phyloP scores from a whole-genome alignment of 1,140 invertebrate species.

The Helicoverpa armigera region DNA sequence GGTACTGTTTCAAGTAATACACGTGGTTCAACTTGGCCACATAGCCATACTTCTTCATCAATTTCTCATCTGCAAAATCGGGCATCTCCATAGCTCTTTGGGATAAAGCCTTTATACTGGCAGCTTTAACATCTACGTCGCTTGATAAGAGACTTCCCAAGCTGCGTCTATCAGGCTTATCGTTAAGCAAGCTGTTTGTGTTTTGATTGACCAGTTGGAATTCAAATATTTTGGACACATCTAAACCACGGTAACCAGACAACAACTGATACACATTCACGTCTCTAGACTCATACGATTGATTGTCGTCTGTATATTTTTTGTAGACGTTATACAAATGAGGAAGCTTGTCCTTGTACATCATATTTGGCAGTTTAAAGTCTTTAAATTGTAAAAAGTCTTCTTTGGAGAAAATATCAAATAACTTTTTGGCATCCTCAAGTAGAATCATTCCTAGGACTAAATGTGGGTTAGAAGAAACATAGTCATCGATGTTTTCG shows the following conservation, averaged over 20 bases:
- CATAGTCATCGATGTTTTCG: slow-evolving; percentile 78
- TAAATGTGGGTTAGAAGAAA: slow-evolving; percentile 81
- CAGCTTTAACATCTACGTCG: slow-evolving; percentile 70
- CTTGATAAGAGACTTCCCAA: slow-evolving; percentile 80
- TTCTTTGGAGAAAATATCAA: slow-evolving; percentile 83
- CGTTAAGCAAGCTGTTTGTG: slow-evolving; percentile 65
- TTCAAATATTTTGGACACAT: slow-evolving; percentile 87
- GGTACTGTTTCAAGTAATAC: slow-evolving; percentile 89
- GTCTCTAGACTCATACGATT: slow-evolving; percentile 78
- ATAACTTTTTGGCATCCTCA: slow-evolving; percentile 79
- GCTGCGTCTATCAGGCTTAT: slow-evolving; percentile 80
- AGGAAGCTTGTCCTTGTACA: slow-evolving; percentile 80
- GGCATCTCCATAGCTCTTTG: slow-evolving; percentile 86
- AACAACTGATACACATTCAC: slow-evolving; percentile 88
- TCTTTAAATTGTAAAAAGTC: slow-evolving; percentile 80
- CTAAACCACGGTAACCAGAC: slow-evolving; percentile 87
- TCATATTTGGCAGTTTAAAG: slow-evolving; percentile 79
- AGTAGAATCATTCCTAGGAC: slow-evolving; percentile 83
- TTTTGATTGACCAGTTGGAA: slow-evolving; percentile 84
- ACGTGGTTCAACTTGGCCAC: slow-evolving; percentile 88
- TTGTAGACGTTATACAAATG: slow-evolving; percentile 83
- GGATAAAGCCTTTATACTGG: slow-evolving; percentile 69
- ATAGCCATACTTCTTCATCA: slow-evolving; percentile 88
- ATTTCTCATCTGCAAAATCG: slow-evolving; percentile 86
- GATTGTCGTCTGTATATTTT: slow-evolving; percentile 72